phyloP scores from a whole-genome alignment of 2,888 invertebrate genomes.

The Chrysolina oricalcia region DNA sequence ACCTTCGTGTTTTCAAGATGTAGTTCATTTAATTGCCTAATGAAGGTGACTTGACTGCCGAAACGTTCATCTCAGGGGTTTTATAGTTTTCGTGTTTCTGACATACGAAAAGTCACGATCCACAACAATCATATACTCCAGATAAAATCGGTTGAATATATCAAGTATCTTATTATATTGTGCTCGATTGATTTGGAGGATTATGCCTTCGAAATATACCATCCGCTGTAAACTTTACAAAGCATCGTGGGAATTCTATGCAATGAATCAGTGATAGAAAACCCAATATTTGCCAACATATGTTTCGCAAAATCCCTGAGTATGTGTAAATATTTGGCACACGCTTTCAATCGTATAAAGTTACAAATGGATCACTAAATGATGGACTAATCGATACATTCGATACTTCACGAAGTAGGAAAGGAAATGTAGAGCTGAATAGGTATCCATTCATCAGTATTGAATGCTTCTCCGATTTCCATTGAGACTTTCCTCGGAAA shows the following conservation, averaged over 20 bases:
- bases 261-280: slow-evolving; percentile 55
- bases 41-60: no score
- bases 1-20: no score
- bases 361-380: slow-evolving; percentile 64
- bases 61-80: no score
- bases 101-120: no score
- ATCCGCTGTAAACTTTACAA: not conserved
- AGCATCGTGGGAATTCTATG: not conserved
- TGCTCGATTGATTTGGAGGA: no score
- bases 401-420: slow-evolving; percentile 28
- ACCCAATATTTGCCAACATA: slow-evolving; percentile 58
- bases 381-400: slow-evolving; percentile 48
- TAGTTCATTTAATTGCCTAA: no score
- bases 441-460: slow-evolving; percentile 32
- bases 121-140: no score
- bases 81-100: no score
- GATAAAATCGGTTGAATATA: no score
- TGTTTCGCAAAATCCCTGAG: slow-evolving; percentile 58
- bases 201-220: not conserved
- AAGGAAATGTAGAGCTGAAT: slow-evolving; percentile 36
- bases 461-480: slow-evolving; percentile 24
- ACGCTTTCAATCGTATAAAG: slow-evolving; percentile 62
- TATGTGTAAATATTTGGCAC: slow-evolving; percentile 67
- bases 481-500: not conserved
- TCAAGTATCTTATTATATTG: no score